These are phyloP conservation scores for Tenthredo amoena DNA, from an alignment of 2,888 invertebrate species.

Conservation along the genomic window DNA sequence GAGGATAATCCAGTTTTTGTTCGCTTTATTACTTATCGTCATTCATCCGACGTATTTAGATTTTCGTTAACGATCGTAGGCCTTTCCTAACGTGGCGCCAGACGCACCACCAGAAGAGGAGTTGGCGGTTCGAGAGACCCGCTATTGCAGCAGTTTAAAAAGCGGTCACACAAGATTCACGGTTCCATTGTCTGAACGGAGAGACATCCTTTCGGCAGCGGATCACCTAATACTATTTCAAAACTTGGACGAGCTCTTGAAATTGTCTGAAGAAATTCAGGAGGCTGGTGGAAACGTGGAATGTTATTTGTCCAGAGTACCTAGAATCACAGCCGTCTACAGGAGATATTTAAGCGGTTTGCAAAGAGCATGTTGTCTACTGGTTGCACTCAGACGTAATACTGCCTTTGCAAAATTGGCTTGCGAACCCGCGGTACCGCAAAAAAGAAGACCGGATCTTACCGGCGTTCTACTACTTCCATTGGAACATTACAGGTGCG, in stretches of 20 bases:
- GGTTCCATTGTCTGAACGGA: slow-evolving; percentile 86
- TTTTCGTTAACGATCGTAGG: slow-evolving; percentile 62
- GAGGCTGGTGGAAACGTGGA: slow-evolving; percentile 85
- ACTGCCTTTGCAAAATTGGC: slow-evolving; percentile 90
- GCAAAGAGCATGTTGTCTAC: slow-evolving; percentile 91
- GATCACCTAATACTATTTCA: slow-evolving; percentile 91
- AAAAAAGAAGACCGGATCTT: slow-evolving; percentile 88
- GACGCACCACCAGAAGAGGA: slow-evolving; percentile 88
- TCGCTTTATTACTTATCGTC: slow-evolving; percentile 37
- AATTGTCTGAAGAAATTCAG: slow-evolving; percentile 90
- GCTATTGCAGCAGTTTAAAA: slow-evolving; percentile 88
- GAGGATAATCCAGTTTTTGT: not conserved
- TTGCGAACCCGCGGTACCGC: slow-evolving; percentile 89
- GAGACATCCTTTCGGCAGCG: slow-evolving; percentile 87
- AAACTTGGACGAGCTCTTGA: slow-evolving; percentile 90
- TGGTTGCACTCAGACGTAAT: slow-evolving; percentile 83
- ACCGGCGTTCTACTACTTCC: slow-evolving; percentile 92
- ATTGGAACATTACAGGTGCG: slow-evolving; percentile 86
- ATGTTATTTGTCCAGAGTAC: slow-evolving; percentile 85
- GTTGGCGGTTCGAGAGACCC: slow-evolving; percentile 88
- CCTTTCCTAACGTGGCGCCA: slow-evolving; percentile 73
- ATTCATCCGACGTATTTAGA: slow-evolving; percentile 77
- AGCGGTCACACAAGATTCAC: slow-evolving; percentile 90
- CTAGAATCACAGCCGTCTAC: slow-evolving; percentile 88
- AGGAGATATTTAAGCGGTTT: slow-evolving; percentile 91